phyloP scores from a whole-genome alignment of 92 coral and sea anemone species.

The Porites divaricata region DNA sequence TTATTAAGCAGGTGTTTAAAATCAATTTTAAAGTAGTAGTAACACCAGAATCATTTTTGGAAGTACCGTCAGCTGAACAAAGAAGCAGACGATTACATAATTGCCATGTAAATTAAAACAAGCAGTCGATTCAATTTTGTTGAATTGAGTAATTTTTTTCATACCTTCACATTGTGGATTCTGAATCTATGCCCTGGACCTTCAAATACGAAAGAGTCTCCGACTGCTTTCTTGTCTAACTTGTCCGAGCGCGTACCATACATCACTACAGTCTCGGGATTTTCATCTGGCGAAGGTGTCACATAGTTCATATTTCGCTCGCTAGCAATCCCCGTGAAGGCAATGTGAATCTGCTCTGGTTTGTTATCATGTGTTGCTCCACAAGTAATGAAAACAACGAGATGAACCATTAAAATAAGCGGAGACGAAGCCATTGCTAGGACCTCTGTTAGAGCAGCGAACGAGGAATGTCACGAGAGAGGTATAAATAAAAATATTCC shows the following conservation, averaged over 20 bases:
- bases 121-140: no score
- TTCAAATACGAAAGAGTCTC: constrained; percentile 64
- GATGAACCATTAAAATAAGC: constrained; percentile 1
- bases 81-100: no score
- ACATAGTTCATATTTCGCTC: constrained; percentile 82
- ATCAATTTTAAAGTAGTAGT: no score
- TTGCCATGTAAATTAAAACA: no score
- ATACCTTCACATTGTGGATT: constrained; percentile 77
- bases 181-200: constrained; percentile 42
- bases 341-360: constrained; percentile 87
- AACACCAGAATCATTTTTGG: background rate
- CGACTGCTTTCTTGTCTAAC: constrained; percentile 51
- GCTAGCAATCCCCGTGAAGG: constrained; percentile 78
- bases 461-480: no score
- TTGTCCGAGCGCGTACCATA: constrained; percentile 66
- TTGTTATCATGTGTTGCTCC: constrained; percentile 26
- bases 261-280: constrained; percentile 38
- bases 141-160: background rate
- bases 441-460: no score
- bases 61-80: background rate
- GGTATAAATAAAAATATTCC: no score
- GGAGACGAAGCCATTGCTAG: background rate
- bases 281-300: constrained; percentile 47
- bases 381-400: constrained; percentile 4
- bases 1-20: no score